Evolutionary conservation across 2,888 invertebrate genomes (phyloP).

Genomic region (Flabesymbios commensalis): DNA sequence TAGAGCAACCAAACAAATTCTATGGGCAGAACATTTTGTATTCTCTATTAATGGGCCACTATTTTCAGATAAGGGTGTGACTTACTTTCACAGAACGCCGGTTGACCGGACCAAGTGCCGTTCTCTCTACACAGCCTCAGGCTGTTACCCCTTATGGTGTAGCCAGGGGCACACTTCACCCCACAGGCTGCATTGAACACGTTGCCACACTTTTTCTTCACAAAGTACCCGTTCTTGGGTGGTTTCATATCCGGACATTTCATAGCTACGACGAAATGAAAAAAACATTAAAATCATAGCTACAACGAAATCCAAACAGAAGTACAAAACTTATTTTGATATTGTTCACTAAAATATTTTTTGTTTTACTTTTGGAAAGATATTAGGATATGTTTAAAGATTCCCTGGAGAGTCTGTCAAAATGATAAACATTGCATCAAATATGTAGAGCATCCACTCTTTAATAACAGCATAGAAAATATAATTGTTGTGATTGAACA

Average conservation of each 20-base stretch:
- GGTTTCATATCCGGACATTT: slow-evolving; percentile 68
- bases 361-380: too few species aligned
- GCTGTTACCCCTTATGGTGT: slow-evolving; percentile 62
- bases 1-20: too few species aligned
- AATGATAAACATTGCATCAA: too few species aligned
- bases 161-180: slow-evolving; percentile 71
- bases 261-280: slow-evolving; percentile 20
- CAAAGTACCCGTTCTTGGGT: slow-evolving; percentile 72
- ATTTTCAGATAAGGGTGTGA: background rate
- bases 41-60: too few species aligned
- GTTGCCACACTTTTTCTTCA: slow-evolving; percentile 69
- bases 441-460: too few species aligned
- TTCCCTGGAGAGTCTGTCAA: too few species aligned
- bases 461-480: too few species aligned
- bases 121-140: slow-evolving; percentile 70
- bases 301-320: background rate
- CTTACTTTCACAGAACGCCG: slow-evolving; percentile 69
- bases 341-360: too few species aligned
- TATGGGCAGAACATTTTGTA: too few species aligned
- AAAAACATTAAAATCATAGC: background rate
- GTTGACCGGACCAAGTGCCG: slow-evolving; percentile 72
- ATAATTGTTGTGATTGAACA: too few species aligned
- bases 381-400: too few species aligned
- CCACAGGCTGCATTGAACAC: slow-evolving; percentile 75
- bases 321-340: background rate